A percentile compares a stretch with the other conserved stretches of the same genome.
phyloP scores from a whole-genome alignment of 1,140 invertebrate genomes.

The Yoshiicerus persimilis region DNA sequence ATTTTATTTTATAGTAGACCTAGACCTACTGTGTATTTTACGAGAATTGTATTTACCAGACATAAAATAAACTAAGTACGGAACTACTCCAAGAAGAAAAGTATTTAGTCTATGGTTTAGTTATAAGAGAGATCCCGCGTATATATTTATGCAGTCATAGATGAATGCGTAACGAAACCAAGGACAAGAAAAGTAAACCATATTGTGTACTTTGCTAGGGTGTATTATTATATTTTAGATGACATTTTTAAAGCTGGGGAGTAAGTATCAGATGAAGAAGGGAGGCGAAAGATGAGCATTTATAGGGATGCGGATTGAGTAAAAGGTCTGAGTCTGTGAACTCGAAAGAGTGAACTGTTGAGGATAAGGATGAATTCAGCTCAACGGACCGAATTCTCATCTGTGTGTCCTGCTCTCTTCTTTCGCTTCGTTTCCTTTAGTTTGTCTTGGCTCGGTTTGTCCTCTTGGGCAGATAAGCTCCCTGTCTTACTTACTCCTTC shows the following conservation, averaged over 20 bases:
- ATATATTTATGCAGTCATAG: neutral
- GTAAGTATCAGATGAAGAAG: neutral
- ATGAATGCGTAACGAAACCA: neutral
- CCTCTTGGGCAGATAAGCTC: constrained; percentile 17
- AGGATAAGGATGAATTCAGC: constrained; percentile 12
- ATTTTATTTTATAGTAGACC: no score
- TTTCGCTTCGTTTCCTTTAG: neutral
- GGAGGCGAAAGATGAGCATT: constrained; percentile 12
- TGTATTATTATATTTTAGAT: neutral
- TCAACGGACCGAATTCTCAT: constrained; percentile 22
- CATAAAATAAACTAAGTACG: neutral
- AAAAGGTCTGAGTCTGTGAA: neutral
- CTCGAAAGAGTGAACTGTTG: no score
- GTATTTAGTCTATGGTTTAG: no score
- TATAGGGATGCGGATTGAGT: constrained; percentile 6
- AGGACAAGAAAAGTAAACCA: neutral
- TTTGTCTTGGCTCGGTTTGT: constrained; percentile 18
- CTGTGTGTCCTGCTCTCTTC: neutral
- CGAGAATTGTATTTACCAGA: neutral
- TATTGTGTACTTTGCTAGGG: neutral
- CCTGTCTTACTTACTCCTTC: neutral
- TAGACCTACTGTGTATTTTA: no score
- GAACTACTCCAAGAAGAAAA: neutral
- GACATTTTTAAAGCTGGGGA: neutral
- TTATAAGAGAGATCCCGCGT: no score